Percentiles rank a stretch among this genome's conserved stretches.
These are phyloP conservation scores for Siniperca scherzeri DNA, from an alignment of 2,797 vertebrate genomes.

Conservation along the genomic window DNA sequence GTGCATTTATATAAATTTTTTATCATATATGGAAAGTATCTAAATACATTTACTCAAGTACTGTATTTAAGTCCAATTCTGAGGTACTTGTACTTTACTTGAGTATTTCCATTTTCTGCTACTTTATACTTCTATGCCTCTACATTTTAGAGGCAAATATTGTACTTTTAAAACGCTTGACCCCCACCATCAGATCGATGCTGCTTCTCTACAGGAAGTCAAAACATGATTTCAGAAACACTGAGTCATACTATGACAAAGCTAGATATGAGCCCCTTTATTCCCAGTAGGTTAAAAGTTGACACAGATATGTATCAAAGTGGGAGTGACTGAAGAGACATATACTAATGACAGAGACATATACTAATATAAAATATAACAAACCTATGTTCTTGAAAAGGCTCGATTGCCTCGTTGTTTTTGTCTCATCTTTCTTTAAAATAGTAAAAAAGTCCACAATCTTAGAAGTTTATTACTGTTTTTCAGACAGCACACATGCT, in stretches of 20 bases:
- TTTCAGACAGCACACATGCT: not conserved
- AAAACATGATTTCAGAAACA: not conserved
- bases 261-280: not conserved
- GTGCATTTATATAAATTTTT: too few species aligned
- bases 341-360: not conserved
- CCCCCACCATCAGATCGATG: not conserved
- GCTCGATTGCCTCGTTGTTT: not conserved
- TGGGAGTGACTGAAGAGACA: not conserved
- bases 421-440: constrained; percentile 4
- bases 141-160: too few species aligned
- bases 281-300: not conserved
- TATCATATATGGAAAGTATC: too few species aligned
- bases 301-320: not conserved
- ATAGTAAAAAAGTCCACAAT: not conserved
- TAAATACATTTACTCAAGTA: too few species aligned
- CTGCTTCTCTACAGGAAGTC: not conserved
- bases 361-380: not conserved
- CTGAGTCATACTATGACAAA: not conserved
- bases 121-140: too few species aligned
- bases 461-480: not conserved
- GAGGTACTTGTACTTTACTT: too few species aligned
- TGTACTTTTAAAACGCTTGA: not conserved
- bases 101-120: too few species aligned
- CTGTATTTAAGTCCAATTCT: too few species aligned
- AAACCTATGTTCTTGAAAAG: not conserved